Percentiles rank a stretch among this genome's conserved stretches.
Conservation (phyloP, 2,888 invertebrate species). For the Agrypnus murinus region DNA sequence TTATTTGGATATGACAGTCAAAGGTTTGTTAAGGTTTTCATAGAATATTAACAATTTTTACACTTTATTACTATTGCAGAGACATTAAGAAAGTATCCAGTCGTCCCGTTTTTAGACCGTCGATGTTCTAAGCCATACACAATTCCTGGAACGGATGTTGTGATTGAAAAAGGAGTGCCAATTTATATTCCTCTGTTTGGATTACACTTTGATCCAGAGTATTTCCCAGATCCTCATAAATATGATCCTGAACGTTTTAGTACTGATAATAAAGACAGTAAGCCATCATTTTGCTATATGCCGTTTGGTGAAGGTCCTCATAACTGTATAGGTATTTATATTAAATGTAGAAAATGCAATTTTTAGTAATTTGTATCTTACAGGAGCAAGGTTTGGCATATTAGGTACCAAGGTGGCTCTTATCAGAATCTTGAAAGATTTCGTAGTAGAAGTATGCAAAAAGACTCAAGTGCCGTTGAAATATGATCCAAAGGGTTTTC, state of each 20-base stretch:
- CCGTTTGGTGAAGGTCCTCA: constrained; percentile 62
- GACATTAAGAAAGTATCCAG: constrained; percentile 67
- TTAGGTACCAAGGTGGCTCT: constrained; percentile 54
- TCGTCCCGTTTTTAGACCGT: constrained; percentile 59
- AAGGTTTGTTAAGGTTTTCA: constrained; percentile 20
- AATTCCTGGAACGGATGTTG: constrained; percentile 57
- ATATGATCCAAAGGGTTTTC: constrained; percentile 53
- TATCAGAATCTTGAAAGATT: constrained; percentile 54
- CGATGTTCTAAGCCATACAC: constrained; percentile 57
- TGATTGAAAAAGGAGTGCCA: constrained; percentile 61
- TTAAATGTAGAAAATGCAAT: constrained; percentile 26
- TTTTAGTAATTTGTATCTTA: too few relatives aligned
- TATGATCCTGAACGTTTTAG: constrained; percentile 62
- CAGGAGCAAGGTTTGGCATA: constrained; percentile 59
- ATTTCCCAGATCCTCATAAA: constrained; percentile 62
- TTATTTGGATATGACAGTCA: constrained; percentile 36
- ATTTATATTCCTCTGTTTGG: constrained; percentile 63
- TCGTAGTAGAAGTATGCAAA: constrained; percentile 47
- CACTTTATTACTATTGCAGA: constrained; percentile 61
- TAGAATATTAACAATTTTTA: neutral
- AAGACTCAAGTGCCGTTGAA: constrained; percentile 52
- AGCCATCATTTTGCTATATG: constrained; percentile 56
- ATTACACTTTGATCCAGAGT: constrained; percentile 61
- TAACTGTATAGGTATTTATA: constrained; percentile 64
- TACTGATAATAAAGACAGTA: constrained; percentile 53